Evolutionary conservation across 2,888 invertebrate species (phyloP).

Genomic region (Drosophila silvestris): DNA sequence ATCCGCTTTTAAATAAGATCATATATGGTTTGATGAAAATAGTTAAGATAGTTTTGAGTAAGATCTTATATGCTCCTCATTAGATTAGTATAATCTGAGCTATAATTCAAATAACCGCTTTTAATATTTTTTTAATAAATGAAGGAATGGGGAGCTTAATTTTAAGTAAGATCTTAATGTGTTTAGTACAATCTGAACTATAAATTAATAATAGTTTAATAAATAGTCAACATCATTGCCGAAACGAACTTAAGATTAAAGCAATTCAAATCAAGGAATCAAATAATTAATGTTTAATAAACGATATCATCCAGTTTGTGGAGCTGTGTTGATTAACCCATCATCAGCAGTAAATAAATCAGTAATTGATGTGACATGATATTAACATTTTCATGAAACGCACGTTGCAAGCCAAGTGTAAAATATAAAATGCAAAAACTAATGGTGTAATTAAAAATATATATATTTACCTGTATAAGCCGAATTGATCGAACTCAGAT

Average conservation of each 20-base stretch:
- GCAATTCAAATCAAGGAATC: not conserved
- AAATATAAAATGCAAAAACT: constrained; percentile 41
- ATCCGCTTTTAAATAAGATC: not conserved
- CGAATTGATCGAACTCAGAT: constrained; percentile 83
- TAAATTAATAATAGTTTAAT: not conserved
- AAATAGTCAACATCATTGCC: constrained; percentile 7
- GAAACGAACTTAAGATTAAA: constrained; percentile 5
- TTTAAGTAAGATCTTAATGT: not conserved
- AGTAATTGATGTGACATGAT: constrained; percentile 20
- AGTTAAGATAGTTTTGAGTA: not conserved
- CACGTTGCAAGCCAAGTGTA: constrained; percentile 45
- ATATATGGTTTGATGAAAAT: not conserved
- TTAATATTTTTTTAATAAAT: not conserved
- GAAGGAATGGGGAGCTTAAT: not conserved
- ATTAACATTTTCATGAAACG: constrained; percentile 34
- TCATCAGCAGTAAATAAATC: constrained; percentile 9
- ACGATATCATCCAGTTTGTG: constrained; percentile 12
- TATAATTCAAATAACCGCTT: not conserved
- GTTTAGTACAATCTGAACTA: not conserved
- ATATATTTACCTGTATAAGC: constrained; percentile 81
- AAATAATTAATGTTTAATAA: constrained; percentile 4
- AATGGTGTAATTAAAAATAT: constrained; percentile 25
- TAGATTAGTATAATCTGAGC: not conserved
- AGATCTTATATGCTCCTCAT: not conserved
- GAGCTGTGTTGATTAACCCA: constrained; percentile 32